Evolutionary conservation across 1,140 invertebrate species (phyloP), one percentile per base, ranked within the genome.

Genomic region (Lepeophtheirus salmonis): DNA sequence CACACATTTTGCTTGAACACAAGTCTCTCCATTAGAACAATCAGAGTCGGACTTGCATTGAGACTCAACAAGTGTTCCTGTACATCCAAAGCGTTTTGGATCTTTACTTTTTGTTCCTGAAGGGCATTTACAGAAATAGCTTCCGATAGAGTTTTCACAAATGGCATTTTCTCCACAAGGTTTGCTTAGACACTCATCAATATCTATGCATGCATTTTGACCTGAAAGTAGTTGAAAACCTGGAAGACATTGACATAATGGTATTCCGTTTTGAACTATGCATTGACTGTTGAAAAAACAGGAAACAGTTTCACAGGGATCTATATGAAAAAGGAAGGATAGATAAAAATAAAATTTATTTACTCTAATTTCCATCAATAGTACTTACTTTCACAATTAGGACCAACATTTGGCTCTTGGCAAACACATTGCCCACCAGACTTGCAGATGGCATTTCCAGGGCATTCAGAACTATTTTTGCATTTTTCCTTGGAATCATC

Each of bases 231-330:
- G 72, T 25, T 66, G 65, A 66, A 80, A 91, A 23, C 88, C 88
- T 25, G 77, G 67, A 41, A 76, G 77, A 67, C 89, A 94, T 10
- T 86, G 73, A 70, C 89, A 94, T 64, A 84, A 83, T 0, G 86
- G 83, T 64, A 80, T 75, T 64, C 84, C 80, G 65, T 86, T 86
- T 26, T 85, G 76, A 13, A 92, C 67, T 77, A 89, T 84, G 68
- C 89, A 94, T 65, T 89, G 83, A 2, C 87, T 82, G 69, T 91
- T 89, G 16, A 84, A 81, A 60, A 84, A 84, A 70, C 89, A 92
- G 48, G 78, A 78, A 13, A 86, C 71, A 50, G 80, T 77, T 74
- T 92, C 88, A 69, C 89, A 94, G 0, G 88, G 89, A 80, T 91
- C 85, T 88, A 66, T 57, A 72, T 68, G 64, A 57, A 56, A 57